A percentile compares a stretch with the other conserved stretches of the same genome.
These are phyloP conservation scores for Amphilophus citrinellus DNA, from an alignment of 2,113 vertebrate genomes.

Conservation along the genomic window DNA sequence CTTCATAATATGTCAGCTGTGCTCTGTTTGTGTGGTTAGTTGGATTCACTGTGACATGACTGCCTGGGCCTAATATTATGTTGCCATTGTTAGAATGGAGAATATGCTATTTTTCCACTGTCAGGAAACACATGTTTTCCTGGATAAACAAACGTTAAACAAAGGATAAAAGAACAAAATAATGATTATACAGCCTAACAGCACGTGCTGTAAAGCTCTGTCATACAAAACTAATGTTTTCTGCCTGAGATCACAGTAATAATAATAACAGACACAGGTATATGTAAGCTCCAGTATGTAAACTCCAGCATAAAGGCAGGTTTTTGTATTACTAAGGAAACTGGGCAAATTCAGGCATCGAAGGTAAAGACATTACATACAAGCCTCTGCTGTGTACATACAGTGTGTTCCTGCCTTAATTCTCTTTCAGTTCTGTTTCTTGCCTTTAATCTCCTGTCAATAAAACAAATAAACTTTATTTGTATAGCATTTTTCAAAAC, in stretches of 20 bases:
- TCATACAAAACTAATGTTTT: background rate
- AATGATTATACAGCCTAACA: background rate
- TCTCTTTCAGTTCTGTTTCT: background rate
- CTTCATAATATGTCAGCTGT: background rate
- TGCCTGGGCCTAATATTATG: background rate
- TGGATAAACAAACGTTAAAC: constrained; percentile 13
- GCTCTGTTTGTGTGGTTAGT: background rate
- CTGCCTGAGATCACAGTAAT: background rate
- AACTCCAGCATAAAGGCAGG: background rate
- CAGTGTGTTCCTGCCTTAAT: background rate
- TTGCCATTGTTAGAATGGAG: background rate
- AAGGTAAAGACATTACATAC: background rate
- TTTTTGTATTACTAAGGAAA: background rate
- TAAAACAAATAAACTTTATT: constrained; percentile 9
- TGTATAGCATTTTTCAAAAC: background rate
- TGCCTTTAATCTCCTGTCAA: background rate
- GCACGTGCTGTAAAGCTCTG: background rate
- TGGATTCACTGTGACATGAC: background rate
- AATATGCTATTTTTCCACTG: background rate
- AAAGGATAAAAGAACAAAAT: background rate
- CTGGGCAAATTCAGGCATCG: background rate
- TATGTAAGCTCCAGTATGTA: background rate
- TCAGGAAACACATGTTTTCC: background rate
- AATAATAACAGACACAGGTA: background rate
- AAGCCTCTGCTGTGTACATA: background rate